A percentile compares a stretch with the other conserved stretches of the same genome.
Conservation (phyloP, 2,888 invertebrate species). For the Patella ulyssiponensis region DNA sequence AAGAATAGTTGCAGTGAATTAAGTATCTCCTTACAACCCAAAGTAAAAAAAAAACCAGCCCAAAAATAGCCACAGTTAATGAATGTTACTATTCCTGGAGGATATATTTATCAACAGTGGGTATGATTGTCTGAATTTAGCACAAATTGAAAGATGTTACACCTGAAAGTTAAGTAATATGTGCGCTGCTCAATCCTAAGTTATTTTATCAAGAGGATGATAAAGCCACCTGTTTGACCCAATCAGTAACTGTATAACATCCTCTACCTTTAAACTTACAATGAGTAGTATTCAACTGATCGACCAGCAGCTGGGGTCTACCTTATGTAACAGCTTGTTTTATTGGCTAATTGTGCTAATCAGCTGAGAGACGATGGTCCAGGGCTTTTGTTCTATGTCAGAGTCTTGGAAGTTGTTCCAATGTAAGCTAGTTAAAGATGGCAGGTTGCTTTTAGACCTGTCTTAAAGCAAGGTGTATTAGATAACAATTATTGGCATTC, state of each 20-base stretch:
- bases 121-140: too few species aligned
- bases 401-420: background rate
- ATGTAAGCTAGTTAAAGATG: background rate
- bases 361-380: background rate
- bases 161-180: too few species aligned
- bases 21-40: background rate
- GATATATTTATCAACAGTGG: too few species aligned
- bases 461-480: constrained; percentile 3
- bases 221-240: constrained; percentile 1
- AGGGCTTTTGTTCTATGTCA: background rate
- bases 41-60: background rate
- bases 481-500: constrained; percentile 8
- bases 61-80: background rate
- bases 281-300: too few species aligned
- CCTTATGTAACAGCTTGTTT: background rate
- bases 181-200: too few species aligned
- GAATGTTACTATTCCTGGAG: background rate
- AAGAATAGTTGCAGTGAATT: constrained; percentile 3
- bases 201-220: too few species aligned
- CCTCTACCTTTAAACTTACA: background rate
- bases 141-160: too few species aligned
- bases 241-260: background rate
- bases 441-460: background rate
- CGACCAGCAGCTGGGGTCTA: too few species aligned
- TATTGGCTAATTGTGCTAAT: constrained; percentile 7